Evolutionary conservation across 2,888 invertebrate genomes (phyloP), one percentile per base, ranked within the genome.

Genomic region (Hirtodrosophila cameraria): DNA sequence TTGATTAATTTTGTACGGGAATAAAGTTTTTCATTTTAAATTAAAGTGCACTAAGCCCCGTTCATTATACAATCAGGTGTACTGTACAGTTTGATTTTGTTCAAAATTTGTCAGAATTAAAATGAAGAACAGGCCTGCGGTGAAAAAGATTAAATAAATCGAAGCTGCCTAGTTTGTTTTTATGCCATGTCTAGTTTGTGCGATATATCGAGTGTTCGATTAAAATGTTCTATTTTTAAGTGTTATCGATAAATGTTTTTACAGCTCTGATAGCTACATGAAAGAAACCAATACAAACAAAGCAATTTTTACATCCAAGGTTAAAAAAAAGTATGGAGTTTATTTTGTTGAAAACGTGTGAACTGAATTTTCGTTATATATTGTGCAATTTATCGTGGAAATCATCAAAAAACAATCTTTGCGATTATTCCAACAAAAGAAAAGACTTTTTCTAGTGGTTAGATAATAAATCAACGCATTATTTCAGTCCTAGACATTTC

Each of bases 261-360:
- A 6, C 20, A 65, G 53, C 70, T 30, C 48, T 72, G 45, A 12
- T 25, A 30, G n/a, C 20, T 45, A 43, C 43, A 36, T 45, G 45
- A 38, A 35, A 50, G 38, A 54, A n/a, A 73, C 59, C 28, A 52
- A 52, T 45, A 66, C 66, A 67, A 50, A 23, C 60, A 70, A 35
- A 70, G 43, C 41, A 63, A 63, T 63, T 73, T 67, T 73, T 69
- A 67, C 45, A 49, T 28, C 41, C 72, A 72, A 75, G 83, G 68
- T 73, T 70, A 83, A 82, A 75, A 82, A 83, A 82, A 75, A 82
- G 83, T 76, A 82, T 82, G 81, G 86, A 85, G 79, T 59, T 79
- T 65, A 65, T 67, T 58, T 79, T 75, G 62, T 65, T 45, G 50
- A 70, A 63, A 76, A 60, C 80, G 70, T 55, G 68, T 73, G 68